A percentile compares a stretch with the other conserved stretches of the same genome.
phyloP scores from a whole-genome alignment of 1,140 invertebrate genomes.

The Sarcophaga peregrina region DNA sequence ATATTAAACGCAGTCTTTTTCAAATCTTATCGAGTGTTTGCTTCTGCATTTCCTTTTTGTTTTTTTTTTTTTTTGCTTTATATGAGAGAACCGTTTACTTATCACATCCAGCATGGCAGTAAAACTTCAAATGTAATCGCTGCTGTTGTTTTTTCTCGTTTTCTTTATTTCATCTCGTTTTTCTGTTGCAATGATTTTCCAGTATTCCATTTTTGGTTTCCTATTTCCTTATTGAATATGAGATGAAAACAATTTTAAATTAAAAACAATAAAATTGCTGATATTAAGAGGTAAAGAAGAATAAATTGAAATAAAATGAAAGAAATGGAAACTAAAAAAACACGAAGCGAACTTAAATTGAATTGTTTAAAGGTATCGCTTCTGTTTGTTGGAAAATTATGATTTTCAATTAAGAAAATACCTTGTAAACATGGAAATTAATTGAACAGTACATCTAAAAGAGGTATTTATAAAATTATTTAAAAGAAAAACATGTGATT shows the following conservation, averaged over 20 bases:
- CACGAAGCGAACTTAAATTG: too few species aligned
- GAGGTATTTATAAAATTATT: too few species aligned
- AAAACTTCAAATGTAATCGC: conserved; percentile 34
- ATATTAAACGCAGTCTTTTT: too few species aligned
- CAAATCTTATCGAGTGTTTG: too few species aligned
- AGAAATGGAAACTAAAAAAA: too few species aligned
- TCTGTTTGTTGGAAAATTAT: too few species aligned
- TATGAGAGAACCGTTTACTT: conserved; percentile 25
- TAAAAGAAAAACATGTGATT: too few species aligned
- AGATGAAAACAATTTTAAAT: not conserved
- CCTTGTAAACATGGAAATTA: too few species aligned
- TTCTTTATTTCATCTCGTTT: not conserved
- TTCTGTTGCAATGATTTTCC: not conserved
- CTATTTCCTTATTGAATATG: not conserved
- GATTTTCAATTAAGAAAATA: too few species aligned
- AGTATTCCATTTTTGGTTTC: not conserved
- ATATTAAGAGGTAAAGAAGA: conserved; percentile 29
- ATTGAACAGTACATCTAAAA: too few species aligned
- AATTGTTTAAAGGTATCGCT: too few species aligned
- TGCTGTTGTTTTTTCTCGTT: not conserved
- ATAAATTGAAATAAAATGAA: not conserved
- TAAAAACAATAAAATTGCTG: conserved; percentile 34
- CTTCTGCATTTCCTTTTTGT: too few species aligned
- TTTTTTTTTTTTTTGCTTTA: not conserved
- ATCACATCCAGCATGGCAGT: conserved; percentile 18